These are phyloP conservation scores for Syrrhaptes paradoxus DNA, from an alignment of 2,113 vertebrate species.

Conservation along the genomic window DNA sequence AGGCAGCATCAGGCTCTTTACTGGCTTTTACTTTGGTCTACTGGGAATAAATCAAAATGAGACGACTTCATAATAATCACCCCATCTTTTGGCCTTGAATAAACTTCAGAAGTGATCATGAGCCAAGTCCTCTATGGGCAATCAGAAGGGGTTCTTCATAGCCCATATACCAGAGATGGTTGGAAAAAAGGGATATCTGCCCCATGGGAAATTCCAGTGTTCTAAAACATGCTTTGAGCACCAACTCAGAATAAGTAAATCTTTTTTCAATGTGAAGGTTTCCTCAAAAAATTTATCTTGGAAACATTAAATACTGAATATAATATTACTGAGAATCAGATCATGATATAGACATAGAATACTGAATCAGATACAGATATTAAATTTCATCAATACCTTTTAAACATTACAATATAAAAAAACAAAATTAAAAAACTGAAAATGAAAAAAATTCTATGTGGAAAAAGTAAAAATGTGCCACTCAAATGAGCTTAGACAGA, in stretches of 20 bases:
- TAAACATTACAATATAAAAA: not conserved
- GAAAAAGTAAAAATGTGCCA: not conserved
- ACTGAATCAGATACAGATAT: not conserved
- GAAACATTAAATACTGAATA: not conserved
- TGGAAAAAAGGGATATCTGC: slow-evolving; percentile 21
- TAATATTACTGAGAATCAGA: not conserved
- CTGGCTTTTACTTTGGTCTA: not conserved
- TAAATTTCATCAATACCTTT: not conserved
- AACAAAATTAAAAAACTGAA: not conserved
- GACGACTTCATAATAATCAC: not conserved
- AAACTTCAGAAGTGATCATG: not conserved
- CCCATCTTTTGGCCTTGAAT: slow-evolving; percentile 24
- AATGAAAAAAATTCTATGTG: not conserved
- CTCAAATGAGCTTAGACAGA: not conserved
- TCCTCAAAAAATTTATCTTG: not conserved
- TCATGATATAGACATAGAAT: not conserved
- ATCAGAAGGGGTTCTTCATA: not conserved
- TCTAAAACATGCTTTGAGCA: not conserved
- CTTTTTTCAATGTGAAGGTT: not conserved
- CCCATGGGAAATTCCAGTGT: not conserved
- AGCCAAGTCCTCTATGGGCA: not conserved
- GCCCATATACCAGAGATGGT: not conserved
- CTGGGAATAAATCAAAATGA: slow-evolving; percentile 20
- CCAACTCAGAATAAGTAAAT: not conserved
- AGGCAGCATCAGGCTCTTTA: not conserved